A percentile compares a stretch with the other conserved stretches of the same genome.
Conservation (phyloP, 2,797 vertebrate genomes). For the Crypturellus tataupa region DNA sequence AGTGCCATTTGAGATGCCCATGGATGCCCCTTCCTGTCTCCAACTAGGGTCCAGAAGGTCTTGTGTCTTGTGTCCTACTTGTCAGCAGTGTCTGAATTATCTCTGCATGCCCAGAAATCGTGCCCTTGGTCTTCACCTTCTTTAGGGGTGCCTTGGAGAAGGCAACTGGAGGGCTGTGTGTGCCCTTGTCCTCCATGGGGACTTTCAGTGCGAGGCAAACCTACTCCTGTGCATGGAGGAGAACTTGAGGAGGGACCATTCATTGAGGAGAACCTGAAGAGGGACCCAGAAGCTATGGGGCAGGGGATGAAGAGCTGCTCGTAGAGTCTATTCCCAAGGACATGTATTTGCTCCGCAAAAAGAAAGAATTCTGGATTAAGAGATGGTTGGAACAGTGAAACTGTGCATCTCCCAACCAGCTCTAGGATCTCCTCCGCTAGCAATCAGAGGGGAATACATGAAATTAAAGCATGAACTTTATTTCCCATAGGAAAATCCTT, state of each 20-base stretch:
- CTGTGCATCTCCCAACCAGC: not conserved
- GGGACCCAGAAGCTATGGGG: not conserved
- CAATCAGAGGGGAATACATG: not conserved
- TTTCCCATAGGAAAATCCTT: not conserved
- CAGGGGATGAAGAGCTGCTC: not conserved
- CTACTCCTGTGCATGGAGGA: rapidly evolving
- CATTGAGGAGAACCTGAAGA: not conserved
- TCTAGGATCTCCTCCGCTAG: not conserved
- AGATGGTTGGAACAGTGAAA: not conserved
- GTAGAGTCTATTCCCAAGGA: not conserved
- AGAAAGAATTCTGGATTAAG: not conserved
- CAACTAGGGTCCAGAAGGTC: not conserved
- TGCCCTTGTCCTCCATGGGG: not conserved
- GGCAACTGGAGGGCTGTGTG: not conserved
- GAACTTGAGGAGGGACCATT: not conserved
- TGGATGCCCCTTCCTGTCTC: not conserved
- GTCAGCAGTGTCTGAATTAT: not conserved
- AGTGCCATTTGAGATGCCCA: not conserved
- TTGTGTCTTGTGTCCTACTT: not conserved
- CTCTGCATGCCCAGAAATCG: not conserved
- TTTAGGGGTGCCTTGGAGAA: not conserved
- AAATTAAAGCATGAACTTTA: not conserved
- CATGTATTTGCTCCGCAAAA: not conserved
- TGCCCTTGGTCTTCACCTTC: not conserved
- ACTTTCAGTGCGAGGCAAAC: not conserved